Evolutionary conservation across 92 coral and sea anemone genomes (phyloP).

Genomic region (Scolanthus callimorphus): DNA sequence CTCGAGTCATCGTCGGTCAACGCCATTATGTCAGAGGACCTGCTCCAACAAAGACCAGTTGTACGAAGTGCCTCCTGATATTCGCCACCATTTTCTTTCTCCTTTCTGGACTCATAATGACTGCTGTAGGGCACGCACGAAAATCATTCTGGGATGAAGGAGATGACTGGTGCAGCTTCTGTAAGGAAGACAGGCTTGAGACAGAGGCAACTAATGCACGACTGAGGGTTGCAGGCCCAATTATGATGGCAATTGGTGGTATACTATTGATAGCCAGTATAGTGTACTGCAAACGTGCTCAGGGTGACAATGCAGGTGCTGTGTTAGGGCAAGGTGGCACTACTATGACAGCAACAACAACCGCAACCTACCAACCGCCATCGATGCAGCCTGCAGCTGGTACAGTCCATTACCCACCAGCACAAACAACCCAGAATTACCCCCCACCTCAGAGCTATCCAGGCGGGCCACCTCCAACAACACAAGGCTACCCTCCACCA

Average conservation of each 20-base stretch:
- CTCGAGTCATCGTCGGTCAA: no score
- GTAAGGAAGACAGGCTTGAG: constrained; percentile 34
- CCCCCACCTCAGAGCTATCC: constrained; percentile 11
- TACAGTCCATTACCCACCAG: constrained; percentile 8
- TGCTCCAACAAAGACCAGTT: no score
- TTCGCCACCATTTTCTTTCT: constrained; percentile 38
- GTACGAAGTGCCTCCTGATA: no score
- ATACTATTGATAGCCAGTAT: constrained; percentile 8
- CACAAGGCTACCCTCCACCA: constrained; percentile 12
- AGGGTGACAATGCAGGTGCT: constrained; percentile 24
- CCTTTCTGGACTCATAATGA: constrained; percentile 45
- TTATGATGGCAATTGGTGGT: constrained; percentile 35
- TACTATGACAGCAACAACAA: not conserved
- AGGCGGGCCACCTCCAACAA: constrained; percentile 6
- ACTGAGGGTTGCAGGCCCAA: constrained; percentile 59
- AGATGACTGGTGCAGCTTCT: constrained; percentile 56
- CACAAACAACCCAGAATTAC: constrained; percentile 1
- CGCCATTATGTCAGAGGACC: no score
- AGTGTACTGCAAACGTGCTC: constrained; percentile 3
- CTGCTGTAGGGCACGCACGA: constrained; percentile 53
- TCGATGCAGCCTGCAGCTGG: not conserved
- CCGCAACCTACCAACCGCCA: not conserved
- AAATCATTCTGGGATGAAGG: constrained; percentile 61
- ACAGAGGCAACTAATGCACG: constrained; percentile 36
- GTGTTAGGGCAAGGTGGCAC: not conserved